Conservation (phyloP, 2,888 invertebrate genomes). For the Ichneumoninae sp. region DNA sequence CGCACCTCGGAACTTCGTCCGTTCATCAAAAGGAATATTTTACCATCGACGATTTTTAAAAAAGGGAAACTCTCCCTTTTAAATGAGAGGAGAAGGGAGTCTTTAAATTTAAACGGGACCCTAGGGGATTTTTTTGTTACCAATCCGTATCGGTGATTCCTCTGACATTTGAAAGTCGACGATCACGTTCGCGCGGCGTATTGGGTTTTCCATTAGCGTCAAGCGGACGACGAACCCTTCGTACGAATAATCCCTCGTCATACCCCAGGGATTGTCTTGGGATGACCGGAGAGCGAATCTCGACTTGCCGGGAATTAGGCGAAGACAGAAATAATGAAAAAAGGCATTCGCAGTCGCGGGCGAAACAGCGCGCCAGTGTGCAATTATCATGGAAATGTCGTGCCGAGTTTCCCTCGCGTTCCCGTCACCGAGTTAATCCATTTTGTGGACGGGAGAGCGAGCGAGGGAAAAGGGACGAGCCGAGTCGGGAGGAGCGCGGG, state of each 20-base stretch:
- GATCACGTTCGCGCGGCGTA: no score
- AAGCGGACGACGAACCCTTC: slow-evolving; percentile 4
- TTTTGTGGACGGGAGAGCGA: slow-evolving; percentile 13
- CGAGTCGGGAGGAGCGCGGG: slow-evolving; percentile 4
- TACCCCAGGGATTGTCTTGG: slow-evolving; percentile 19
- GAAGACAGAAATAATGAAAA: slow-evolving; percentile 35
- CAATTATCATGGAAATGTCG: slow-evolving; percentile 67
- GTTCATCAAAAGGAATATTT: not conserved
- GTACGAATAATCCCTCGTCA: slow-evolving; percentile 10
- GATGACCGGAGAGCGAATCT: slow-evolving; percentile 47
- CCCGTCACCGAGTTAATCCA: slow-evolving; percentile 63
- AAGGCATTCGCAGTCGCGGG: slow-evolving; percentile 1
- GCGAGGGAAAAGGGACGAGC: slow-evolving; percentile 16
- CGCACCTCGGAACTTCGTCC: no score
- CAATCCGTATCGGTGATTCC: not conserved
- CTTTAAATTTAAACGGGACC: not conserved
- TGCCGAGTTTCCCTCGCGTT: slow-evolving; percentile 41
- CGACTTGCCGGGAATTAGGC: slow-evolving; percentile 14
- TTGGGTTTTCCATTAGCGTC: no score
- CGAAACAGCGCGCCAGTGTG: slow-evolving; percentile 29
- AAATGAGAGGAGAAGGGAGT: not conserved
- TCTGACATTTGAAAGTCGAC: not conserved
- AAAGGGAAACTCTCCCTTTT: not conserved
- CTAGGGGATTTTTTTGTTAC: not conserved
- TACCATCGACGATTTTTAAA: not conserved